Conservation (phyloP, 2,113 vertebrate genomes). For the Dasyornis broadbenti region DNA sequence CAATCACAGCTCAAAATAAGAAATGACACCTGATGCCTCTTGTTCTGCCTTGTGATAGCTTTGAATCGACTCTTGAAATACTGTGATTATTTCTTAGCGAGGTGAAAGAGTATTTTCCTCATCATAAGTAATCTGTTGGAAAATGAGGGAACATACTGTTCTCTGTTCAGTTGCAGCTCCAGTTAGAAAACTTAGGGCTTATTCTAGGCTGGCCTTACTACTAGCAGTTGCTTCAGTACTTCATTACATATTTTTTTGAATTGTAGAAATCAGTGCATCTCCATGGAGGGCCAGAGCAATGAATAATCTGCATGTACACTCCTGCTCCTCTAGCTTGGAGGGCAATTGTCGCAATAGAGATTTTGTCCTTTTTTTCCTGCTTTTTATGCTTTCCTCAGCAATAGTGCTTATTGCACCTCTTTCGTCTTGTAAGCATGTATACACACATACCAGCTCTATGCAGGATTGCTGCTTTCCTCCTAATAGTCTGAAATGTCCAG, state of each 20-base stretch:
- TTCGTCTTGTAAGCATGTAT: neutral
- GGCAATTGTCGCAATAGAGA: neutral
- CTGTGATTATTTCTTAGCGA: neutral
- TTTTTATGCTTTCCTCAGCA: neutral
- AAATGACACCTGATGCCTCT: neutral
- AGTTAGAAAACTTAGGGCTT: neutral
- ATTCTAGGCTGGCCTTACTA: neutral
- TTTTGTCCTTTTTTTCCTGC: neutral
- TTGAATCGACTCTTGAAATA: neutral
- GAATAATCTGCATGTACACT: neutral
- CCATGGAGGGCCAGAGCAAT: neutral
- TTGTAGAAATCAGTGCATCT: neutral
- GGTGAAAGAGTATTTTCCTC: neutral
- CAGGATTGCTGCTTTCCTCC: neutral
- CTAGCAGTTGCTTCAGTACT: neutral
- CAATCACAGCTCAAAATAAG: neutral
- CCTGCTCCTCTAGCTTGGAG: neutral
- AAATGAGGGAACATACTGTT: neutral
- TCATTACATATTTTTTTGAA: neutral
- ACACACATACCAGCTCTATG: neutral
- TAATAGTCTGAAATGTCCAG: neutral
- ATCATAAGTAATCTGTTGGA: neutral
- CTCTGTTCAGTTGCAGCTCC: neutral
- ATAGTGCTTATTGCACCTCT: neutral
- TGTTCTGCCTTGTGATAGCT: neutral